Evolutionary conservation across 2,113 vertebrate genomes (phyloP), one percentile per base, ranked within the genome.

Genomic region (Lophura nycthemera): DNA sequence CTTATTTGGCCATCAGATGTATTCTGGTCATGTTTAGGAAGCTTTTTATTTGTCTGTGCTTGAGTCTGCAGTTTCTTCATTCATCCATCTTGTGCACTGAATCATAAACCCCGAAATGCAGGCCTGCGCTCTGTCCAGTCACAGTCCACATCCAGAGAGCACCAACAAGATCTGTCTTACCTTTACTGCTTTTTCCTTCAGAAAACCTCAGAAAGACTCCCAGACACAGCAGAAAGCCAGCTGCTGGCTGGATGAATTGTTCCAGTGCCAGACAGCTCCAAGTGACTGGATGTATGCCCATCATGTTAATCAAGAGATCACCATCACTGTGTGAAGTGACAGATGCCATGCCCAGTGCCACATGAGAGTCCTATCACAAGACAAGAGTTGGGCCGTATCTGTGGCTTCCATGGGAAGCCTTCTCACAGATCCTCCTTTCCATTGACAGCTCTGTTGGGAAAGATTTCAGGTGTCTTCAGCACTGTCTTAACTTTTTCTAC

Each of bases 261-360:
- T 86, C 48, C 72, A 70, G 59, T 57, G 52, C 17, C 59, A 80
- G 59, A 19, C 0, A 0, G 16, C 63, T 92, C 1, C 0, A 9
- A 54, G 60, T 24, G 60, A 34, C 69, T 59, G 69, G 32, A 42
- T 67, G 8, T 21, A 13, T 12, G 8, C 18, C 50, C 8, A 2
- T 60, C 27, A 15, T 0, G 0, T 29, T 63, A 80, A 88, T 56
- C 36, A 56, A 91, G 77, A 56, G 43, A 81, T 36, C 1, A 74
- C 38, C 74, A 59, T 61, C 57, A 18, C 29, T 72, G 74, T 5
- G 10, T 67, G 47, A 75, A 52, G 47, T 48, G 50, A 9, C 69
- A 88, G 64, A 61, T 72, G 67, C 48, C 21, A 5, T 2, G 2
- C 54, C 42, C 27, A 6, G 27, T 50, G 45, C 20, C 56, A 81